These are phyloP conservation scores for Crotalus viridis DNA, from an alignment of 2,113 vertebrate genomes.

Conservation along the genomic window DNA sequence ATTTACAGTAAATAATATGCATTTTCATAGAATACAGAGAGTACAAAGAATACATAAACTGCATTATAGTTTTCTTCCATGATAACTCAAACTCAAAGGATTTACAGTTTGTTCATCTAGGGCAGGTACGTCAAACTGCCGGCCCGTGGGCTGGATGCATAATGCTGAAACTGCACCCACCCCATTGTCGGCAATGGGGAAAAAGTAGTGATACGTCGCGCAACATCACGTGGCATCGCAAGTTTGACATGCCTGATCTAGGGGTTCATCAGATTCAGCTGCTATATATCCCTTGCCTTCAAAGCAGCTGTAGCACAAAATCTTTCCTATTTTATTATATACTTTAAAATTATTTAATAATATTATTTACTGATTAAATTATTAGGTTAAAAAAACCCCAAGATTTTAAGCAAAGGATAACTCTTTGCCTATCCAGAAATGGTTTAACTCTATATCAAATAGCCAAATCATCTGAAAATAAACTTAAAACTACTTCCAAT, in stretches of 20 bases:
- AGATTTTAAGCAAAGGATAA: not conserved
- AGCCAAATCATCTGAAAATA: not conserved
- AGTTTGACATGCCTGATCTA: too few relatives aligned
- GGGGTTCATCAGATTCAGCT: not conserved
- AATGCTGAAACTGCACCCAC: too few relatives aligned
- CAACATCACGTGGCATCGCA: too few relatives aligned
- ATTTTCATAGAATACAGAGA: not conserved
- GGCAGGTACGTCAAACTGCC: too few relatives aligned
- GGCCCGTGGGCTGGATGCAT: too few relatives aligned
- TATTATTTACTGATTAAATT: not conserved
- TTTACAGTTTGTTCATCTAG: not conserved
- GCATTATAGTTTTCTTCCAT: not conserved
- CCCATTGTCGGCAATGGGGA: too few relatives aligned
- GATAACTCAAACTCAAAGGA: not conserved
- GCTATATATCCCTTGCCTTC: not conserved
- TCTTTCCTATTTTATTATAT: not conserved
- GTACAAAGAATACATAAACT: not conserved
- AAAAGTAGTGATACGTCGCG: too few relatives aligned
- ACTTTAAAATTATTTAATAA: not conserved
- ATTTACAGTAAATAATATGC: not conserved
- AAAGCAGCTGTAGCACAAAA: not conserved
- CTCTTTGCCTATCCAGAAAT: not conserved
- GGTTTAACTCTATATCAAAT: not conserved
- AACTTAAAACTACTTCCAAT: not conserved
- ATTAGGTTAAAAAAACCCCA: not conserved